phyloP scores from a whole-genome alignment of 2,113 vertebrate species.

The Lophura nycthemera region DNA sequence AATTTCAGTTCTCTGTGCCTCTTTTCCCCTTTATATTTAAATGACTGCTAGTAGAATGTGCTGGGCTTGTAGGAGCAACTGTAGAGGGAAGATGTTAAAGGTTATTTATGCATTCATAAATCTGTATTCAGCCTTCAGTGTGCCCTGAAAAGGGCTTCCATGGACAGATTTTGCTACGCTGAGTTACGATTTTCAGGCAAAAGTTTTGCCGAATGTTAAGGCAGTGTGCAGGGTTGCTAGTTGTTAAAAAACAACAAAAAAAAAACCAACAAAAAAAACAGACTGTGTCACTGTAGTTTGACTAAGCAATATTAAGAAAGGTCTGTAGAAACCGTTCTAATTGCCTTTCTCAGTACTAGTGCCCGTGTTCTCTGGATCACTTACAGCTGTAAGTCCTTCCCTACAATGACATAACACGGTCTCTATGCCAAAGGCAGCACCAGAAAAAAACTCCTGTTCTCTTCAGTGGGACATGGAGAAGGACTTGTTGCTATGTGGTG shows the following conservation, averaged over 20 bases:
- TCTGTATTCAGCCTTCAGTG: not conserved
- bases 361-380: not conserved
- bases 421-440: rapidly evolving
- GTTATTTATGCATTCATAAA: not conserved
- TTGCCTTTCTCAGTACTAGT: not conserved
- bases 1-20: not conserved
- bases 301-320: not conserved
- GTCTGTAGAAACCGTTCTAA: rapidly evolving
- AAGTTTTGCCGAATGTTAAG: not conserved
- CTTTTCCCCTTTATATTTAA: not conserved
- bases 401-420: not conserved
- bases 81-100: not conserved
- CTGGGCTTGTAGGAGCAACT: not conserved
- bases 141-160: not conserved
- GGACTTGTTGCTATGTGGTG: not conserved
- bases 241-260: not conserved
- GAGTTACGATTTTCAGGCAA: not conserved
- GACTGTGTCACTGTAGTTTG: not conserved
- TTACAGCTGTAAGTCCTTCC: rapidly evolving
- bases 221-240: rapidly evolving
- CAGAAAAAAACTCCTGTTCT: rapidly evolving
- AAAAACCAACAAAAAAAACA: rapidly evolving
- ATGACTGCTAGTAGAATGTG: not conserved
- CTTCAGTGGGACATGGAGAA: rapidly evolving
- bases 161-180: not conserved